Base-by-base conservation (phyloP, 2,888 invertebrate genomes). In the Schrankia costaestrigalis region DNA sequence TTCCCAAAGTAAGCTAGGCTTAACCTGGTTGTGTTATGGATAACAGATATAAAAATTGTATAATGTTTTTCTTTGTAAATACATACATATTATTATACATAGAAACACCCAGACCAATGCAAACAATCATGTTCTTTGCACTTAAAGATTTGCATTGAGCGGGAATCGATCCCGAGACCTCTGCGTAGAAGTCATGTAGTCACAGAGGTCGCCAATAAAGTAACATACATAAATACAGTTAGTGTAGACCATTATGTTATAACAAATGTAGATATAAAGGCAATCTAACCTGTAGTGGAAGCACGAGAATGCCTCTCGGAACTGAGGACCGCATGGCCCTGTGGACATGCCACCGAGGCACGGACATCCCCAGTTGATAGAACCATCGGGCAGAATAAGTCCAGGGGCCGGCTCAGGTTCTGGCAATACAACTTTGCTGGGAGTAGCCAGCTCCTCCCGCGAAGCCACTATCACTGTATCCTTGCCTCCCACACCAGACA, bases 311-410 rank as follows among this genome's bases (percentile, higher is more conserved):
- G 98, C 97, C 53, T 97, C 95, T 23, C 98, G 89, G 81, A 98
- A 98, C 75, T 97, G 94, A 8, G 94, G 90, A 1, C 97, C 98
- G 75, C 98, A 98, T 0, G 98, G 98, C 0, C 98, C 98, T 0
- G 96, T 96, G 3, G 97, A 96, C 95, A 98, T 97, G n/a, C 97
- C 97, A 8, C 98, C 98, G 18, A 98, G 89, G 73, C 98, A 98
- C 0, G 98, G 98, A 68, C 98, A 98, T 71, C 94, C 94, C 98
- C 98, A 98, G 84, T 98, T 98, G 50, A 98, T 97, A 43, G 94
- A 92, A 3, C 98, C 98, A 78, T 93, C 94, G 0, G 94, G 89
- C 36, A 95, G 84, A 50, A 98, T 92, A 8, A 97, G 86, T 6
- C 97, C 97, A 25, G 94, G 93, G 35, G 93, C 90, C 1, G 93